Evolutionary conservation across 2,888 invertebrate genomes (phyloP), one percentile per base, ranked within the genome.

Genomic region (Stramonita haemastoma): DNA sequence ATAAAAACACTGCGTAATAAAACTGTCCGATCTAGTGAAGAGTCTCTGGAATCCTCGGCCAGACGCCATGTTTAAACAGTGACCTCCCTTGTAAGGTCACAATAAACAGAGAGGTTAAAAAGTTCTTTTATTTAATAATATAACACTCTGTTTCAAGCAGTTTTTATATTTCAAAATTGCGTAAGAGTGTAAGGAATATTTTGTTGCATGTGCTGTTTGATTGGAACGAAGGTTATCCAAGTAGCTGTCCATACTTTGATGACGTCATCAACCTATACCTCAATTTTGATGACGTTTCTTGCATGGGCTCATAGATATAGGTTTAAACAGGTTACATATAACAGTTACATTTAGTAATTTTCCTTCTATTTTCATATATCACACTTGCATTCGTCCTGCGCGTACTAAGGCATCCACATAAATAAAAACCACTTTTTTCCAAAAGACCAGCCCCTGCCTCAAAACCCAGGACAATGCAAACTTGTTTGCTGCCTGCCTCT

Each of bases 31-130:
- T 34, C 46, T 22, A 22, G 6, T 86, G 60, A 60, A 66, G 34
- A 2, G 32, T 4, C 22, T 17, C 11, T 66, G 60, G 86, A 66
- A 57, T 66, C 66, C 57, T 66, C 86, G 84, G 57, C 57, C 32
- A 66, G 60, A 86, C 86, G 86, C 86, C 86, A 86, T 86, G 86
- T 86, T 86, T 66, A 86, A 32, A 60, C 66, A 86, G 86, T 86
- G 66, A 66, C 66, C 86, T 86, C 86, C 86, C 86, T 86, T 86
- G 66, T 22, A 66, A 86, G 86, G 86, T 86, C 86, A 60, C 66
- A 29, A 26, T 1, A 29, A 79, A 26, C 17, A 79, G 15, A 36
- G 15, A 46, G 46, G 19, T 83, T 83, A 83, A 83, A 1, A 46
- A 13, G 5, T 17, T 15, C 34, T 32, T 32, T 79, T 32, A 15